phyloP scores from a whole-genome alignment of 92 coral and sea anemone genomes.

The Porites cylindrica region DNA sequence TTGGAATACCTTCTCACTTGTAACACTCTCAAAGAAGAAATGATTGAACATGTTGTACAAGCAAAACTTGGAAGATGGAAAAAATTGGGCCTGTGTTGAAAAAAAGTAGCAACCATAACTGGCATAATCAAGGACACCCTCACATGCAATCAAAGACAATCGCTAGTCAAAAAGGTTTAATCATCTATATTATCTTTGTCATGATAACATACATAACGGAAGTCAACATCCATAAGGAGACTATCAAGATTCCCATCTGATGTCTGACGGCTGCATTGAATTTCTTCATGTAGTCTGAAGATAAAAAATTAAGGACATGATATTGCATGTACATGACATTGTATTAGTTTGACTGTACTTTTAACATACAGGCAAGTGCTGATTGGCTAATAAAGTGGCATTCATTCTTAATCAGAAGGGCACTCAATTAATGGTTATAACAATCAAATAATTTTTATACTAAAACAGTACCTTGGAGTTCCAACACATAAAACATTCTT shows the following conservation, averaged over 20 bases:
- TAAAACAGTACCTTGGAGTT: conserved; percentile 85
- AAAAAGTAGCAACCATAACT: neutral
- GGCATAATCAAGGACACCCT: no score
- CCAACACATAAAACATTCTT: conserved; percentile 92
- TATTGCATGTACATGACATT: no score
- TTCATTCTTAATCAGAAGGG: no score
- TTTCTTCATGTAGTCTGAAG: conserved; percentile 87
- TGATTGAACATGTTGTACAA: conserved; percentile 98
- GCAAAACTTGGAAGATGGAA: conserved; percentile 70
- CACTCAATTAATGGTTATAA: no score
- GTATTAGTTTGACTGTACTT: no score
- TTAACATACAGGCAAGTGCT: no score
- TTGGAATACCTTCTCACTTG: conserved; percentile 53
- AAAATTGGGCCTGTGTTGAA: conserved; percentile 81
- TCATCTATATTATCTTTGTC: no score
- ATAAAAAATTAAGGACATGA: neutral
- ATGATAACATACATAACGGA: conserved; percentile 87
- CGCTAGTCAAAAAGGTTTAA: no score
- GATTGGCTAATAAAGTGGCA: no score
- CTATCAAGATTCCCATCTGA: conserved; percentile 64
- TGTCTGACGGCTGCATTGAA: conserved; percentile 49
- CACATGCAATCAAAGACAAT: neutral
- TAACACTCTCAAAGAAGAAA: conserved; percentile 80
- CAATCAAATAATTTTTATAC: no score
- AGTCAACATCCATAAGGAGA: conserved; percentile 88